Evolutionary conservation across 2,888 invertebrate genomes (phyloP), one percentile per base, ranked within the genome.

Genomic region (Helleia helle): DNA sequence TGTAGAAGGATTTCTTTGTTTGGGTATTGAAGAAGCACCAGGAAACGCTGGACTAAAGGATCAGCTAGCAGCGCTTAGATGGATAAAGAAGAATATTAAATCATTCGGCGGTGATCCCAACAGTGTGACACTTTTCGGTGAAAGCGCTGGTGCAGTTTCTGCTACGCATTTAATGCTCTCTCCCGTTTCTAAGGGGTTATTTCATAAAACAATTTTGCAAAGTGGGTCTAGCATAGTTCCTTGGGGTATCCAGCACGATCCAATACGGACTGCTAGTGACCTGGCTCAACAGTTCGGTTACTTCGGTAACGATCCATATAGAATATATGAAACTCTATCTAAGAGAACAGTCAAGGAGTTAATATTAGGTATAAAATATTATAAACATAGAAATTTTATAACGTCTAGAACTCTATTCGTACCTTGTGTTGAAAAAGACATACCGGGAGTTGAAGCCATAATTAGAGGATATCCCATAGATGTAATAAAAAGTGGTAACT

Each of bases 41-140:
- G 91, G 91, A 2, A 91, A 91, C 56, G 88, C 88, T 37, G 89
- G 89, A 0, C 59, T 89, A 1, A 89, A 89, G 48, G 84, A 84
- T 49, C 84, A 84, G 50, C 56, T 81, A 41, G 79, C 79, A 1
- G 83, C 83, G 5, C 51, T 84, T 22, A 67, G 54, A 42, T 84
- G 84, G 84, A 62, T 84, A 9, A 62, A 64, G 48, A 59, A 65
- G 12, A 84, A 84, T 42, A 80, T 84, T 2, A 54, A 49, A 49
- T 62, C 65, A 0, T 84, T 84, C 28, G 79, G 83, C 24, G 84
- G 84, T 7, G 61, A 84, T 44, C 76, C 77, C 1, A 59, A 74
- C 22, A 72, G 68, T 36, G 71, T 84, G 0, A 83, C 83, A 0
- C 49, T 84, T 18, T 84, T 84, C 47, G 84, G 84, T 1, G 84